A percentile compares a stretch with the other conserved stretches of the same genome.
These are phyloP conservation scores for Manis pentadactyla DNA, from an alignment of 2,797 vertebrate species.

Conservation along the genomic window DNA sequence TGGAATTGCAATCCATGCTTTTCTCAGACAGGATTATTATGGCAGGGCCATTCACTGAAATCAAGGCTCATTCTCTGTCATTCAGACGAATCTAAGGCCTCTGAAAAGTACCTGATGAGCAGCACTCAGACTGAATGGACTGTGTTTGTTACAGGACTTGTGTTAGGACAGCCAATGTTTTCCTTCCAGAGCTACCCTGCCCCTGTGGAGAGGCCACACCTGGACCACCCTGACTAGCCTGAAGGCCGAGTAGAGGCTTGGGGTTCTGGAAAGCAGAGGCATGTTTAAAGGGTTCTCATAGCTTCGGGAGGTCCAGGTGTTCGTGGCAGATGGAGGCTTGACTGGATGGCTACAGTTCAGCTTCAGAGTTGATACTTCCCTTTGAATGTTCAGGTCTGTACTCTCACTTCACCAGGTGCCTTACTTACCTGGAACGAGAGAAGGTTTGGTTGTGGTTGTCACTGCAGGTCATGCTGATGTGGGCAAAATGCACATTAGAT, in stretches of 20 bases:
- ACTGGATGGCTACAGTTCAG: background rate
- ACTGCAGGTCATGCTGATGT: background rate
- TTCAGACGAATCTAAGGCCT: background rate
- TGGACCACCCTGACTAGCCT: background rate
- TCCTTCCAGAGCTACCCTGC: background rate
- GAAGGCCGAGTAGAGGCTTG: background rate
- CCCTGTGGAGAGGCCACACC: background rate
- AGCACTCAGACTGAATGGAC: background rate
- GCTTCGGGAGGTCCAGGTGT: background rate
- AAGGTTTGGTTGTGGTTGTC: background rate
- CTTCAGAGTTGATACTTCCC: background rate
- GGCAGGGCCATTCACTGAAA: conserved; percentile 62
- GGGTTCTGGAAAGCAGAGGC: background rate
- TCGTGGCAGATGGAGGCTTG: background rate
- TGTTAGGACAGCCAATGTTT: background rate
- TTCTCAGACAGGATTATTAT: conserved; percentile 34
- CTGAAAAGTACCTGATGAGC: conserved; percentile 74
- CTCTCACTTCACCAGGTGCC: background rate
- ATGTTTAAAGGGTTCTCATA: background rate
- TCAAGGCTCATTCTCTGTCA: conserved; percentile 73
- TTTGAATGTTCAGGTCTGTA: background rate
- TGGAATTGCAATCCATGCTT: background rate
- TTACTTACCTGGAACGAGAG: background rate
- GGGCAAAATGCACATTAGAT: background rate
- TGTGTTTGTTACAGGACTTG: conserved; percentile 33